A percentile compares a stretch with the other conserved stretches of the same genome.
Conservation (phyloP, 2,113 vertebrate species). For the Gallinago jamesoni region DNA sequence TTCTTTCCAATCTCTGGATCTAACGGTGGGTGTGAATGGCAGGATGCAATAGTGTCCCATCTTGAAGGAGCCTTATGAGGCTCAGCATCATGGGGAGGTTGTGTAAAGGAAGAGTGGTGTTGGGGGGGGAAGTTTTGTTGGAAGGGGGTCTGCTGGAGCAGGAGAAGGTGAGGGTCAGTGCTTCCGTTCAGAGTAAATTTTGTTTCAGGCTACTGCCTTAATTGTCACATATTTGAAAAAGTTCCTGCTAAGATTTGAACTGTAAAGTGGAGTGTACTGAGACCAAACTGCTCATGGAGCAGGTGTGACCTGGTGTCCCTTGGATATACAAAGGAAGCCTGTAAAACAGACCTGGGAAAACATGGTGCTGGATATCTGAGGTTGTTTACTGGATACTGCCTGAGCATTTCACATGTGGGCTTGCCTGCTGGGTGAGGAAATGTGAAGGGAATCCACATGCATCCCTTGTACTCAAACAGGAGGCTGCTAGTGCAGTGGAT, state of each 20-base stretch:
- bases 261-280: background rate
- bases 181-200: background rate
- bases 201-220: background rate
- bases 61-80: background rate
- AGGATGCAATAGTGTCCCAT: background rate
- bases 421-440: background rate
- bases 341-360: background rate
- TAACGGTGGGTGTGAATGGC: background rate
- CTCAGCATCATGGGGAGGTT: background rate
- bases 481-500: background rate
- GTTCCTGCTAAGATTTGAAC: background rate
- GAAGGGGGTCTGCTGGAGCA: background rate
- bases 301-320: background rate
- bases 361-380: background rate
- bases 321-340: background rate
- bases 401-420: accelerated
- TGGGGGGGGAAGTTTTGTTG: background rate
- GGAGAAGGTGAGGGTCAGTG: background rate
- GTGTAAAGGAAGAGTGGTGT: background rate
- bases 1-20: background rate
- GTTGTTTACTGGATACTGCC: background rate
- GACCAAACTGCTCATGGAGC: background rate
- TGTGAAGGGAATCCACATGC: background rate
- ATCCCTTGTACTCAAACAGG: background rate
- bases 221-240: background rate